Evolutionary conservation across 2,797 vertebrate species (phyloP).

Genomic region (Xerus rutilus): DNA sequence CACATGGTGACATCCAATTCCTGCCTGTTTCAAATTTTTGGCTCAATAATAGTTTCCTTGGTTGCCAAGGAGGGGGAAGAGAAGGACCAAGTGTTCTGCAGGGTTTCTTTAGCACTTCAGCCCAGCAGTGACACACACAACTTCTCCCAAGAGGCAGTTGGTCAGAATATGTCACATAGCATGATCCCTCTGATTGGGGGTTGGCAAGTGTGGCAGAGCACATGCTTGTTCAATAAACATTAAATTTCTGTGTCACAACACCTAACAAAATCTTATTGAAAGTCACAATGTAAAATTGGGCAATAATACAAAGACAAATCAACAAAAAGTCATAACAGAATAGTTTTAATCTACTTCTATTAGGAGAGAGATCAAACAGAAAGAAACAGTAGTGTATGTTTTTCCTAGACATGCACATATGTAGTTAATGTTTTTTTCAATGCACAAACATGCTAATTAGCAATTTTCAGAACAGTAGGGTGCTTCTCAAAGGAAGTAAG

Average conservation of each 20-base stretch:
- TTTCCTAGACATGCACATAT: neutral
- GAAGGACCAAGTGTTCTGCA: neutral
- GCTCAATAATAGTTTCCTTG: neutral
- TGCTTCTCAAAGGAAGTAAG: constrained; percentile 14
- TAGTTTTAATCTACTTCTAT: neutral
- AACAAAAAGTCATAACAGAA: neutral
- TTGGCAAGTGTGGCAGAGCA: neutral
- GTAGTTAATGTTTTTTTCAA: neutral
- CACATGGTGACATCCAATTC: neutral
- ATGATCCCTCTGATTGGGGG: neutral
- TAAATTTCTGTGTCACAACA: neutral
- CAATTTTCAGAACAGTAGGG: neutral
- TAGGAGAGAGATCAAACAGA: neutral
- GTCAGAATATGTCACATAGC: neutral
- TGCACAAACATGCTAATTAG: constrained; percentile 33
- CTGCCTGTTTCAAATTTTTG: neutral
- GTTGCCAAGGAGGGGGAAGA: neutral
- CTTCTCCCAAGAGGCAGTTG: neutral
- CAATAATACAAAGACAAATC: neutral
- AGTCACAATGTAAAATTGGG: neutral
- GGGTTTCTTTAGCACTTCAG: neutral
- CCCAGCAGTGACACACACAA: neutral
- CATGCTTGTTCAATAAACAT: neutral
- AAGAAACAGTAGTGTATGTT: neutral
- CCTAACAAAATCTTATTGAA: neutral